Evolutionary conservation across 2,113 vertebrate species (phyloP).

Genomic region (Isurus oxyrinchus): DNA sequence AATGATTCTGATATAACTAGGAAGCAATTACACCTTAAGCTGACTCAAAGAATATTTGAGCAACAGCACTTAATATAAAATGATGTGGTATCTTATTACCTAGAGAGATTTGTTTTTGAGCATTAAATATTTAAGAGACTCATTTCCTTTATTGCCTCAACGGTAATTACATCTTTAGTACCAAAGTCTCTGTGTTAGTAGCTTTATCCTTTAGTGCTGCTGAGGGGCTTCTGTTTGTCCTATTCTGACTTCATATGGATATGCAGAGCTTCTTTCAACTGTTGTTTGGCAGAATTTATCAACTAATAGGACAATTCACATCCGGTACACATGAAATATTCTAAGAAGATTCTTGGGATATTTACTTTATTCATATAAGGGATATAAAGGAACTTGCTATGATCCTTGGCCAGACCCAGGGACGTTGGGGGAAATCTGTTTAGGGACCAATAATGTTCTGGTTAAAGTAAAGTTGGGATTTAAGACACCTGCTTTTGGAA

Average conservation of each 20-base stretch:
- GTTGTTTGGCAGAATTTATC: neutral
- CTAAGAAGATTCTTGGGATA: neutral
- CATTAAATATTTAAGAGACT: neutral
- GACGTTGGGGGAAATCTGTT: too few species aligned
- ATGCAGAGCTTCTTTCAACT: neutral
- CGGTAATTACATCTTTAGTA: neutral
- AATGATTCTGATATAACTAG: neutral
- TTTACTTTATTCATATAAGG: neutral
- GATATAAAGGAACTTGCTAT: neutral
- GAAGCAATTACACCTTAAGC: slow-evolving; percentile 19
- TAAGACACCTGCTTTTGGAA: too few species aligned
- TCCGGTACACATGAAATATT: neutral
- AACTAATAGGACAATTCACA: neutral
- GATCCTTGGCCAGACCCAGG: too few species aligned
- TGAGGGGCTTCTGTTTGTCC: neutral
- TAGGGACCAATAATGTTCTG: too few species aligned
- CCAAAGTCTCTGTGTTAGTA: neutral
- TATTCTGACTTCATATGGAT: neutral
- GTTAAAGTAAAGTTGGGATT: too few species aligned
- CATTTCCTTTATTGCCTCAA: slow-evolving; percentile 26
- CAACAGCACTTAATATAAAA: neutral
- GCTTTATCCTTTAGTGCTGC: neutral
- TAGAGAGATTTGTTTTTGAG: neutral
- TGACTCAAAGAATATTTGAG: slow-evolving; percentile 16
- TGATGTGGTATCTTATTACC: neutral